Percentiles rank a stretch among this genome's conserved stretches.
phyloP scores from a whole-genome alignment of 2,797 vertebrate species.

The Ibycter americanus region DNA sequence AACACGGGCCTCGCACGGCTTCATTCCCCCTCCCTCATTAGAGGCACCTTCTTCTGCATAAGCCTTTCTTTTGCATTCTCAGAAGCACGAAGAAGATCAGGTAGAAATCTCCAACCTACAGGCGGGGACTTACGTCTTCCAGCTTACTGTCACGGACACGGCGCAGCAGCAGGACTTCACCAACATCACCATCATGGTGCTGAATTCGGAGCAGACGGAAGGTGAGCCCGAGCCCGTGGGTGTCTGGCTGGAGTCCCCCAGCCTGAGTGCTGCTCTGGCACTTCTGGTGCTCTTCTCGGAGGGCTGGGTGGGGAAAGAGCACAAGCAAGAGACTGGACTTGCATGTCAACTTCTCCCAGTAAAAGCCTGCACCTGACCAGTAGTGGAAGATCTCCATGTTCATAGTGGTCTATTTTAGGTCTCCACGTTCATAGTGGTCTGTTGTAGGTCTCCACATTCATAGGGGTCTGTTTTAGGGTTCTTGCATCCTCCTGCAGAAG shows the following conservation, averaged over 20 bases:
- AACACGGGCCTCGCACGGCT: not conserved
- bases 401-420: not conserved
- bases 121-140: conserved; percentile 88
- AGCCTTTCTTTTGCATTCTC: conserved; percentile 21
- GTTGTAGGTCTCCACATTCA: not conserved
- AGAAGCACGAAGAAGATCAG: conserved; percentile 78
- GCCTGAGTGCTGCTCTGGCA: not conserved
- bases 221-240: conserved; percentile 68
- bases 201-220: conserved; percentile 87
- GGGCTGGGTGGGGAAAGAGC: not conserved
- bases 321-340: not conserved
- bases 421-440: not conserved
- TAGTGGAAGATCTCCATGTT: not conserved
- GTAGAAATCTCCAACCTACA: conserved; percentile 85
- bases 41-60: not conserved
- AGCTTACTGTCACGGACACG: conserved; percentile 80
- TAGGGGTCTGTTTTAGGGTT: not conserved
- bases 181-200: conserved; percentile 84
- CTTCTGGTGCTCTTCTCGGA: not conserved
- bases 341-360: not conserved
- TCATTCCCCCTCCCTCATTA: not conserved
- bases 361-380: not conserved
- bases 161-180: conserved; percentile 77
- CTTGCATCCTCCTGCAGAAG: not conserved
- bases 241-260: not conserved